These are phyloP conservation scores for Cotesia chilonis DNA, from an alignment of 1,140 invertebrate genomes.

Conservation along the genomic window DNA sequence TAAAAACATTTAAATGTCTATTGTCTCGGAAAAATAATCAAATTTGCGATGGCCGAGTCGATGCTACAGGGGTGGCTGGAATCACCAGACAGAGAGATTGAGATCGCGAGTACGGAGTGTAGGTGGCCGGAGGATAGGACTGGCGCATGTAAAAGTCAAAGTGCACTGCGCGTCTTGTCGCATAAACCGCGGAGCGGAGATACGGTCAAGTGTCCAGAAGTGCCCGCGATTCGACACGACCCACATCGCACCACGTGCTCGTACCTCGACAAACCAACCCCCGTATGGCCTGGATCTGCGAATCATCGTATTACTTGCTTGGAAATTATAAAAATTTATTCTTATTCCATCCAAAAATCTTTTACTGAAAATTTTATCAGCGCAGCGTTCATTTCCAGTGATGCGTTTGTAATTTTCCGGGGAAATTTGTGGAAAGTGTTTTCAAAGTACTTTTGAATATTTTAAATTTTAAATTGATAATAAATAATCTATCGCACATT, in stretches of 20 bases:
- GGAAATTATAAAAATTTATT: too few species aligned
- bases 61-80: conserved; percentile 21
- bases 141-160: conserved; percentile 20
- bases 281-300: neutral
- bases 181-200: conserved; percentile 11
- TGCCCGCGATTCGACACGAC: neutral
- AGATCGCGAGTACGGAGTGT: neutral
- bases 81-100: too few species aligned
- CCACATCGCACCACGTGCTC: neutral
- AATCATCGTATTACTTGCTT: neutral
- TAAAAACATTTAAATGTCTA: too few species aligned
- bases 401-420: too few species aligned
- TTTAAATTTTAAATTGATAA: too few species aligned
- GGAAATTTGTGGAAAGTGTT: too few species aligned
- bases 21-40: too few species aligned
- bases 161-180: neutral
- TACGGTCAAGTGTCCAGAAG: neutral
- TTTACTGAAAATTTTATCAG: too few species aligned
- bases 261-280: neutral
- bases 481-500: neutral
- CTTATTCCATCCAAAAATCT: neutral
- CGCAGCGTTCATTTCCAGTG: too few species aligned
- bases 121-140: neutral
- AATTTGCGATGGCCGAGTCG: conserved; percentile 6
- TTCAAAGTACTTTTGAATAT: too few species aligned